A percentile compares a stretch with the other conserved stretches of the same genome.
Conservation (phyloP, 1,140 invertebrate genomes). For the Orchesella cincta region DNA sequence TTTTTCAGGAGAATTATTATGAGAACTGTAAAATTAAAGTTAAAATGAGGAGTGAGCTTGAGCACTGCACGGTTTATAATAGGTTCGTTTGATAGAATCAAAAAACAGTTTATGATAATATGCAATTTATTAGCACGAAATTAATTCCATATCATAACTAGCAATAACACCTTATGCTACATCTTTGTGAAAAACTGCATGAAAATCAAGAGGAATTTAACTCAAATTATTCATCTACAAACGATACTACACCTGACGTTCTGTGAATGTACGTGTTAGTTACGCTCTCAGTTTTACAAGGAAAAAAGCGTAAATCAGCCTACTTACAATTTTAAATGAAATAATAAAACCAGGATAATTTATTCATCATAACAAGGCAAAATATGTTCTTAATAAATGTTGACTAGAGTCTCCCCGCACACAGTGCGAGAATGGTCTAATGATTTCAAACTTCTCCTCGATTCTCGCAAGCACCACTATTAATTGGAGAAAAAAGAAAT, state of each 20-base stretch:
- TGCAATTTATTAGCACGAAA: conserved; percentile 9
- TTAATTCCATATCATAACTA: conserved; percentile 9
- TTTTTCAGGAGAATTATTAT: not conserved
- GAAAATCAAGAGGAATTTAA: too few relatives aligned
- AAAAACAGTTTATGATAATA: not conserved
- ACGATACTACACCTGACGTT: not conserved
- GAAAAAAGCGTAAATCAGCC: not conserved
- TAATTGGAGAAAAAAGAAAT: not conserved
- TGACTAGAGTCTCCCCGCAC: not conserved
- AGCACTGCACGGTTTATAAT: not conserved
- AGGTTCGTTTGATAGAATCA: not conserved
- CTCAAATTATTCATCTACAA: too few relatives aligned
- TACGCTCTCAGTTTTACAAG: not conserved
- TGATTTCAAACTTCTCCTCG: too few relatives aligned
- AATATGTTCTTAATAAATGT: not conserved
- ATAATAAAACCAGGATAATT: conserved; percentile 7
- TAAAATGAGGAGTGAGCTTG: too few relatives aligned
- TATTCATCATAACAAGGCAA: not conserved
- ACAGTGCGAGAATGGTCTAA: not conserved
- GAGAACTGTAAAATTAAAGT: not conserved
- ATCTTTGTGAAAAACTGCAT: too few relatives aligned
- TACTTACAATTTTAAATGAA: not conserved
- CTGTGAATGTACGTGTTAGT: not conserved
- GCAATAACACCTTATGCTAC: too few relatives aligned
- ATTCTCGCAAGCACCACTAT: not conserved